Conservation (phyloP, 2,113 vertebrate species). For the Burhinus oedicnemus region DNA sequence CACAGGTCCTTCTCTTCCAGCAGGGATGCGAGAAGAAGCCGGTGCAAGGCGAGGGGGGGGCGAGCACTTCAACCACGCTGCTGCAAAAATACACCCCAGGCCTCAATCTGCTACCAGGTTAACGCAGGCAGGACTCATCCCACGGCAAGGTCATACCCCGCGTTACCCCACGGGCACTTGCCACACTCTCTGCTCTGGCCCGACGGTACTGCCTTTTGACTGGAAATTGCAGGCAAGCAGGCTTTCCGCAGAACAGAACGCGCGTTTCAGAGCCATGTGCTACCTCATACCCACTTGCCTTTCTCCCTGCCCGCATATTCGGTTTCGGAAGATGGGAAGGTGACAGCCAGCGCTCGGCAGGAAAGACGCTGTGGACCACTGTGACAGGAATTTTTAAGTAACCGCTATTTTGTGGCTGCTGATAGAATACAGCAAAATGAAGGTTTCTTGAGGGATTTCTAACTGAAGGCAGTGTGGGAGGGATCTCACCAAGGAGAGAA, state of each 20-base stretch:
- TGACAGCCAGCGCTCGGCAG: accelerated
- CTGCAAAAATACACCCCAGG: not conserved
- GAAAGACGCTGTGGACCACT: not conserved
- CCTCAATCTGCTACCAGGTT: not conserved
- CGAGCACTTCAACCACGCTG: not conserved
- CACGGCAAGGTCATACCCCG: not conserved
- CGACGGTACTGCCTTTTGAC: not conserved
- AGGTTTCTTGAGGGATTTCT: not conserved
- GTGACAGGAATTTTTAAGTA: not conserved
- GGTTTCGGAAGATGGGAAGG: not conserved
- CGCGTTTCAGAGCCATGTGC: accelerated
- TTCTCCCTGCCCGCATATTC: not conserved
- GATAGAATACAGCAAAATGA: not conserved
- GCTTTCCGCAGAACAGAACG: not conserved
- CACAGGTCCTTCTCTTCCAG: accelerated
- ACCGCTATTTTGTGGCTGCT: not conserved
- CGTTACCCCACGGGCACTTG: accelerated
- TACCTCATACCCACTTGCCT: not conserved
- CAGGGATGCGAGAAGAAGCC: not conserved
- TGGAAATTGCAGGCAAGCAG: accelerated
- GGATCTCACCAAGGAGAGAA: not conserved
- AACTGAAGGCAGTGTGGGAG: not conserved
- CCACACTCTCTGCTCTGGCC: not conserved
- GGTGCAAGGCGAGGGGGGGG: not conserved
- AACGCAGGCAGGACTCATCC: not conserved